Base-by-base conservation (phyloP, 2,888 invertebrate species). In the Erannis defoliaria region DNA sequence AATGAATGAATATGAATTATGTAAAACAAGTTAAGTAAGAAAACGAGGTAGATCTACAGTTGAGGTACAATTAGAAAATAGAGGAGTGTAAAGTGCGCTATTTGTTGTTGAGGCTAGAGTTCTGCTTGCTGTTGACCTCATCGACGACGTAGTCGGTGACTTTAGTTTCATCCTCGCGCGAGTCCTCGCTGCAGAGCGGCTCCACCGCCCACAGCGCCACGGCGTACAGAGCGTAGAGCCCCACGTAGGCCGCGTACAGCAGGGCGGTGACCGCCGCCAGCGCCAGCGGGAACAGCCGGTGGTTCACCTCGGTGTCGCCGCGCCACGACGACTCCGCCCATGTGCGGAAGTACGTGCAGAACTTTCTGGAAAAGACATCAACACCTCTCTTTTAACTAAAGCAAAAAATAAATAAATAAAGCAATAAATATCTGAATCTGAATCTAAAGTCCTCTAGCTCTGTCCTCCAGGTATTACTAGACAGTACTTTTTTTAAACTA, bases 251-350 rank as follows among this genome's bases (percentile, higher is more conserved):
- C 0, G 70, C 53, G 86, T 90, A 90, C 42, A 87, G 72, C 12
- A 77, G 14, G 0, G 71, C 85, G 1, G 88, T 85, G 5, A 74
- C 6, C 1, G 58, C 31, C 1, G 81, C 89, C 21, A 89, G 80
- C 0, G 62, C 80, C 0, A 71, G 16, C 2, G 88, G 84, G 55
- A 49, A 67, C 43, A 79, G 26, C 18, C 83, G 82, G 16, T 70
- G 70, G 70, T 66, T 75, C 18, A 45, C 5, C 12, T 78, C 72
- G 5, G 48, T 2, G 10, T 78, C 81, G 19, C 60, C 35, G 57
- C 66, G 71, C 89, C 90, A 90, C 6, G 77, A 54, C 14, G 77
- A 76, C 62, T 86, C 88, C 0, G 90, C 82, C 87, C 89, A 88
- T 1, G 70, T 0, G 56, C 86, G 85, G 76, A 86, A 82, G 74